Base-by-base conservation (phyloP, 2,888 invertebrate species). In the Taenaris catops region DNA sequence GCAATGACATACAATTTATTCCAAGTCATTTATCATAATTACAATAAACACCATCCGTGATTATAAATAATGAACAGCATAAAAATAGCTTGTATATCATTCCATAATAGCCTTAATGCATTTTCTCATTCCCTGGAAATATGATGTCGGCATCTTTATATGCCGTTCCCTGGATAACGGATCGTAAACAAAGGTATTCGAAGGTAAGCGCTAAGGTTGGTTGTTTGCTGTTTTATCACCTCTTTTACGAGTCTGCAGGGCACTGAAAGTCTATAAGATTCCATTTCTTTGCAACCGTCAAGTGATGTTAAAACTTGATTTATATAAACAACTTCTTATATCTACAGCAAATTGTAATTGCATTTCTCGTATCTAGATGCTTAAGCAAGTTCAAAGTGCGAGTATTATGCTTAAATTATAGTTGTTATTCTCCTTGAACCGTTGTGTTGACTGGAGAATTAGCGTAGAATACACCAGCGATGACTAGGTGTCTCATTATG, bases 161-260 rank as follows among this genome's bases (percentile, higher is more conserved):
- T 21, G 18, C 41, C 32, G 32, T 34, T 44, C 55, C 51, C 51
- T 63, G 53, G 51, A 58, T 61, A 55, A 56, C 53, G 53, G 49
- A 53, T 53, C 58, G 61, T 62, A 63, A 63, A 65, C 51, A 54
- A 51, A 53, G 51, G 53, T 44, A 52, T 58, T 55, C 48, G 48
- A 49, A 58, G 57, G 61, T 58, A 60, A 62, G 54, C 55, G 60
- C 50, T 63, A 57, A 54, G 59, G 58, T 55, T 53, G 59, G 51
- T 59, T 53, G 55, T 56, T 53, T 54, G 55, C 47, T 53, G 29
- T 68, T 73, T 74, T 73, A 75, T 70, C 63, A 61, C 64, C 54
- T 47, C 54, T 48, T 73, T 73, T 72, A 74, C 58, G 65, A 58
- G 57, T 46, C 62, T 43, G 31, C 34, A 23, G 68, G 60, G 55